These are phyloP conservation scores for Enteromius anoplus DNA, from an alignment of 2,797 vertebrate genomes.

Conservation along the genomic window DNA sequence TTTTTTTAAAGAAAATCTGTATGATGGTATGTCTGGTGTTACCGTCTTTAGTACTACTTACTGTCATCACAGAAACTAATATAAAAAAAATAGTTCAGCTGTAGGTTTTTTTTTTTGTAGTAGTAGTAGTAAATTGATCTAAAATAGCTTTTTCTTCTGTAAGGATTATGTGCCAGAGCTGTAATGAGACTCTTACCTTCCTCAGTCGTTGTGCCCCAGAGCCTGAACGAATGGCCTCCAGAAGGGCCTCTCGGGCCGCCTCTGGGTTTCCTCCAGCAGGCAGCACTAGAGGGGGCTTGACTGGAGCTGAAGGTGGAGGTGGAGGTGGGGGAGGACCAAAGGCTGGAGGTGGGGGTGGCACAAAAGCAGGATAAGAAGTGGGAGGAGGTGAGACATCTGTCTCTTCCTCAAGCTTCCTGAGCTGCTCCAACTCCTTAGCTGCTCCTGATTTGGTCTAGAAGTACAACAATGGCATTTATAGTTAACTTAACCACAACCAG, in stretches of 20 bases:
- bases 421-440: slow-evolving; percentile 81
- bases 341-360: slow-evolving; percentile 48
- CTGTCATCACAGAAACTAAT: background rate
- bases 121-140: background rate
- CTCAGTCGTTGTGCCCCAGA: slow-evolving; percentile 84
- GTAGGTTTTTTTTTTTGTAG: background rate
- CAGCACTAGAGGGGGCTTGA: slow-evolving; percentile 56
- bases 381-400: slow-evolving; percentile 50
- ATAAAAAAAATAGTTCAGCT: background rate
- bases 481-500: background rate
- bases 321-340: slow-evolving; percentile 58
- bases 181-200: slow-evolving; percentile 80
- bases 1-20: background rate
- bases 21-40: background rate
- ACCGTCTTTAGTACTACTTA: background rate
- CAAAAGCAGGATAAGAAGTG: slow-evolving; percentile 24
- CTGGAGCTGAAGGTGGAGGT: slow-evolving; percentile 56
- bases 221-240: slow-evolving; percentile 94
- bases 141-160: background rate
- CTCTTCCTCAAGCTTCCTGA: slow-evolving; percentile 66
- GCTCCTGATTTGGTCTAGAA: slow-evolving; percentile 84
- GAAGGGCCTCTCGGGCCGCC: slow-evolving; percentile 81
- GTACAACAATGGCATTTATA: slow-evolving; percentile 39
- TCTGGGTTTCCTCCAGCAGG: slow-evolving; percentile 61
- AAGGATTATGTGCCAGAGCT: background rate